Base-by-base conservation (phyloP, 1,140 invertebrate species). In the Bathynomus jamesi region DNA sequence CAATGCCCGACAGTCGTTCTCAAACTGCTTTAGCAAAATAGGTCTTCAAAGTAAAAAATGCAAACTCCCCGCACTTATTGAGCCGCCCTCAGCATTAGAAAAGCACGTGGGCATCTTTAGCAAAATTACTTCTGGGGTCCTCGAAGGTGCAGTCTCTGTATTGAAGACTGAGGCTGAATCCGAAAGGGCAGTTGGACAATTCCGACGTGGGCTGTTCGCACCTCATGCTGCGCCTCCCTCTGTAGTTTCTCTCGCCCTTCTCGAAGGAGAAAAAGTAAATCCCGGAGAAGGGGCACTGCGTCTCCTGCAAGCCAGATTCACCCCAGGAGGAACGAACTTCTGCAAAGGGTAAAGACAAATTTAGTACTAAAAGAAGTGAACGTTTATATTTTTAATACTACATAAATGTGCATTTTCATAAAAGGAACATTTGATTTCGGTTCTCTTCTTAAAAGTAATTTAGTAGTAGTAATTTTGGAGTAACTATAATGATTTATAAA, bases 131-230 rank as follows among this genome's bases (percentile, higher is more conserved):
- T 5, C 40, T 53, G 40, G 40, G 40, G 13, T 53, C 40, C 21
- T 53, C 40, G 40, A 53, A 53, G 21, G 40, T 17, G 25, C 62
- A 27, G 7, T 64, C 25, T 7, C 28, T 27, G 32, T 61, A 69
- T 1, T 24, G 32, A 3, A 61, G 13, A 24, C 61, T 68, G 30
- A 68, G 32, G 2, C 67, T 61, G n/a, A 68, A 68, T 46, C 67
- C 40, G 28, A 60, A 68, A 2, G 67, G 67, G n/a, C 67, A 68
- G 40, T 68, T 68, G 21, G 40, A 60, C 67, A 68, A 24, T 61
- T 68, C 67, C 3, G 67, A 68, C 40, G 67, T 68, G 67, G 67
- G 67, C 13, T 61, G 32, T 17, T 46, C 40, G n/a, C 67, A 68
- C 32, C 53, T 28, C 10, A 67, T 46, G 8, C 17, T 46, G 4